Base-by-base conservation (phyloP, 2,797 vertebrate genomes). In the Semotilus atromaculatus region DNA sequence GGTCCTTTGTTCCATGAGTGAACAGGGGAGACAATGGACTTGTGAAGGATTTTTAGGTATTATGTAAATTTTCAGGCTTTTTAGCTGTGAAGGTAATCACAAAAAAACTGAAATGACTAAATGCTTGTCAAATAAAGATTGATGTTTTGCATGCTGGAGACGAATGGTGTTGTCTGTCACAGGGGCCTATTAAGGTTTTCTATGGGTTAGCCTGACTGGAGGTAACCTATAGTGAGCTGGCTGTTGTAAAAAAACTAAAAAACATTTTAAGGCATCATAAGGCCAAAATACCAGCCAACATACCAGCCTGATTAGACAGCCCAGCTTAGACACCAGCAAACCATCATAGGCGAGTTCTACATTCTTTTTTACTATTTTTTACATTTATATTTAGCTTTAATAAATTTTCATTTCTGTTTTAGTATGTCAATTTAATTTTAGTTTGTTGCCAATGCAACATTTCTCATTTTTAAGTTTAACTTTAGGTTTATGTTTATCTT, bases 21-120 rank as follows among this genome's bases (percentile, higher is more conserved):
- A 78, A 78, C 38, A 51, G 40, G 34, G 40, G 9, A 82, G 21
- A 74, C 70, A 48, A 64, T 73, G 43, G 38, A 74, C 71, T 26
- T 74, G 80, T 68, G 21, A 81, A 40, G 67, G 51, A 58, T 72
- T 53, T 81, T 72, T 45, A 60, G 68, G 62, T n/a, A 72, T 60
- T 60, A 72, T 23, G 36, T 58, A 51, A 7, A 13, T 31, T 38
- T 71, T 29, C 1, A 43, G 19, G 67, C 51, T 45, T 58, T 76
- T 14, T n/a, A 36, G 72, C n/a, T 72, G 16, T 51, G n/a, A n/a
- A 80, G 21, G 64, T 68, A 68, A 80, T 68, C 29, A 0, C 48
- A 14, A 55, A 81, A 81, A 71, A 55, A 19, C 34, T 38, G 31
- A 45, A 53, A 9, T 68, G 64, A 80, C 43, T 70, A 68, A 68